phyloP scores from a whole-genome alignment of 1,140 invertebrate species.

The Caerostris darwini region DNA sequence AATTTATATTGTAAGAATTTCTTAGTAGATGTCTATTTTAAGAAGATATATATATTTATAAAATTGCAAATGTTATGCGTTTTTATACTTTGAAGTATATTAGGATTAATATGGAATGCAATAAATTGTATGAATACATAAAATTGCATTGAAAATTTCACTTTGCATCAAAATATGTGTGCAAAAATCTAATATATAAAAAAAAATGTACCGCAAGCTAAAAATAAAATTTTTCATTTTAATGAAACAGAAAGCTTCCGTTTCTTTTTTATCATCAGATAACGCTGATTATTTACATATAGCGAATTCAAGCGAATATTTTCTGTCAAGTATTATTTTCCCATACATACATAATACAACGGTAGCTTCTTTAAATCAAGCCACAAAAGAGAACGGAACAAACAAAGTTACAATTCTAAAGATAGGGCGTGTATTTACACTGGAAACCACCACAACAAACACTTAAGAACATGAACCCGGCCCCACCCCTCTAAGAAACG shows the following conservation, averaged over 20 bases:
- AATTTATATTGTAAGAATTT: too few relatives aligned
- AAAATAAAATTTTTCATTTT: background rate
- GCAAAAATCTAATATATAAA: too few relatives aligned
- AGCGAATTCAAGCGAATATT: background rate
- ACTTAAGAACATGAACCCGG: constrained; percentile 34
- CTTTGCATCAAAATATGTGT: too few relatives aligned
- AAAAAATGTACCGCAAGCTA: background rate
- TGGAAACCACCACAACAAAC: constrained; percentile 61
- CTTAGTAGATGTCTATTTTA: too few relatives aligned
- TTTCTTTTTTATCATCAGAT: constrained; percentile 18
- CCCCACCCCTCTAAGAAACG: background rate
- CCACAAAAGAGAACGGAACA: constrained; percentile 22
- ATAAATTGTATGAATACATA: too few relatives aligned
- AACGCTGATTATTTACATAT: constrained; percentile 17
- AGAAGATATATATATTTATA: too few relatives aligned
- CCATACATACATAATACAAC: background rate
- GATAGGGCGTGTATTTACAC: constrained; percentile 66
- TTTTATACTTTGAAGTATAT: too few relatives aligned
- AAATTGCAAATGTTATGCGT: too few relatives aligned
- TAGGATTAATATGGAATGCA: too few relatives aligned
- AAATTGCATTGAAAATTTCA: too few relatives aligned
- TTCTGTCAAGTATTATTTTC: background rate
- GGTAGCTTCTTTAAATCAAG: background rate
- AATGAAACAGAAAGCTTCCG: background rate
- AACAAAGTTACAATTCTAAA: constrained; percentile 37